Conservation (phyloP, 2,797 vertebrate species). For the Scleropages formosus region DNA sequence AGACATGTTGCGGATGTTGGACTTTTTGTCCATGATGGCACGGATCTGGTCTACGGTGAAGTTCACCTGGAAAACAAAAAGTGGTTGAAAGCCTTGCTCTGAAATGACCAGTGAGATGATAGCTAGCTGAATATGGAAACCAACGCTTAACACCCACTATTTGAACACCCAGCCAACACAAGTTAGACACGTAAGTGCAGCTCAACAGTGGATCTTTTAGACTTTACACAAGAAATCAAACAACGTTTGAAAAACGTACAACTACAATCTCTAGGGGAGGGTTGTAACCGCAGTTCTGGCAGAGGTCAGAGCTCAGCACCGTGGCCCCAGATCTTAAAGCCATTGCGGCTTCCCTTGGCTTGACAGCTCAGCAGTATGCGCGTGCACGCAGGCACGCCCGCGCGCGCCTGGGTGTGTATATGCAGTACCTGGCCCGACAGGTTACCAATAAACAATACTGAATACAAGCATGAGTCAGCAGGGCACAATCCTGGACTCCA, state of each 20-base stretch:
- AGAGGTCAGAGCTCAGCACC: not conserved
- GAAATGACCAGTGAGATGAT: too few species aligned
- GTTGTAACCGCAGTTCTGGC: not conserved
- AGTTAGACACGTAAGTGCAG: not conserved
- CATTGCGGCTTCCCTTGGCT: not conserved
- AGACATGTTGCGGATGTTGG: constrained; percentile 86
- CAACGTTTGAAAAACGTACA: too few species aligned
- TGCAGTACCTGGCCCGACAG: too few species aligned
- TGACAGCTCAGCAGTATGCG: not conserved
- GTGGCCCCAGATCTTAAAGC: not conserved
- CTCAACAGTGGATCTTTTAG: not conserved
- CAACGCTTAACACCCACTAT: too few species aligned
- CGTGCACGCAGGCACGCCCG: too few species aligned
- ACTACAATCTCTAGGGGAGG: not conserved
- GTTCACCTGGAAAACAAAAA: constrained; percentile 71
- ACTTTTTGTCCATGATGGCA: constrained; percentile 88
- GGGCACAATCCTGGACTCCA: too few species aligned
- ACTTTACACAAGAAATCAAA: too few species aligned
- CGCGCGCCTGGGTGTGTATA: too few species aligned
- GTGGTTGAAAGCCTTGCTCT: not conserved
- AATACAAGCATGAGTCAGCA: too few species aligned
- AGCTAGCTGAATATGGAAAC: too few species aligned
- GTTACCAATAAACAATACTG: too few species aligned
- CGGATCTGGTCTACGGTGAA: constrained; percentile 87
- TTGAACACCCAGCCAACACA: not conserved